A percentile compares a stretch with the other conserved stretches of the same genome.
Evolutionary conservation across 2,797 vertebrate species (phyloP).

Genomic region (Enteromius radiatus): DNA sequence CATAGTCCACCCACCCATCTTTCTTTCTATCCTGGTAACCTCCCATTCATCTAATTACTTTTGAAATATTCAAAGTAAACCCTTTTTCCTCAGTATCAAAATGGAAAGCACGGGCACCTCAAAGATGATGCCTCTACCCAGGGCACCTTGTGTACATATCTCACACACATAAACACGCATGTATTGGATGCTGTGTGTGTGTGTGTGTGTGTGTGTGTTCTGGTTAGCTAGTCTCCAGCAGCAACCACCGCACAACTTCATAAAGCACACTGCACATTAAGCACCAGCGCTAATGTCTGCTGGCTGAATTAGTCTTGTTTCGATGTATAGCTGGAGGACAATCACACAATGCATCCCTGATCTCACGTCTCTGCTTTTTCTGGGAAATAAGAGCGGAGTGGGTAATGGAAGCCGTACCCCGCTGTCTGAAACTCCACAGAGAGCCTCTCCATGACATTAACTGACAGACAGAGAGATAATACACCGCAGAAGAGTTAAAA

Average conservation of each 20-base stretch:
- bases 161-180: background rate
- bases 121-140: background rate
- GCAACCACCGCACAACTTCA: background rate
- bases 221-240: conserved; percentile 1
- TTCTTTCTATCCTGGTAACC: no score
- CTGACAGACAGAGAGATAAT: conserved; percentile 40
- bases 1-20: no score
- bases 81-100: background rate
- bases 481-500: conserved; percentile 4
- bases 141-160: background rate
- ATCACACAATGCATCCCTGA: background rate
- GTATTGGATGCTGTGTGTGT: background rate
- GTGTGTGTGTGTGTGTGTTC: background rate
- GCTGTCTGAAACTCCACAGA: conserved; percentile 34
- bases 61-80: background rate
- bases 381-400: conserved; percentile 25
- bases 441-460: conserved; percentile 39
- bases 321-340: background rate
- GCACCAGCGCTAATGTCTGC: background rate
- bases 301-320: conserved; percentile 10
- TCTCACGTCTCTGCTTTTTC: conserved; percentile 1
- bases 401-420: conserved; percentile 35
- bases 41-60: background rate
- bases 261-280: background rate
- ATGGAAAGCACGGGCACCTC: background rate